Conservation (phyloP, 1,140 invertebrate genomes). For the Meteorus sp. region DNA sequence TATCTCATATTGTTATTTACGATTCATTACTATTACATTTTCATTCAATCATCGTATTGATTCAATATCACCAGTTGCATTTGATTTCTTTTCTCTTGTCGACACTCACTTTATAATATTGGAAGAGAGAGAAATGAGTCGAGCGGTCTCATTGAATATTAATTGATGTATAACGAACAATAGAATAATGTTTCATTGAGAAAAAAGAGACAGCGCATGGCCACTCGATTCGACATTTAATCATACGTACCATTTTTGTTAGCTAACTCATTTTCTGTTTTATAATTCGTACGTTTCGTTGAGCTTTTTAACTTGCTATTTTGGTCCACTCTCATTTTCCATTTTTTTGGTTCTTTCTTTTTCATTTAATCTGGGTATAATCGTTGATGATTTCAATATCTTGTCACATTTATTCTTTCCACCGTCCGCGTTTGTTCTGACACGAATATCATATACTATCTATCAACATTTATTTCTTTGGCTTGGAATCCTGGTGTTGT, state of each 20-base stretch:
- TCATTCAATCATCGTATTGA: slow-evolving; percentile 35
- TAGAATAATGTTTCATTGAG: not conserved
- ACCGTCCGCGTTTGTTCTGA: slow-evolving; percentile 12
- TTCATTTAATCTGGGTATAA: slow-evolving; percentile 36
- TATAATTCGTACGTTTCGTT: slow-evolving; percentile 17
- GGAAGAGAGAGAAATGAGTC: not conserved
- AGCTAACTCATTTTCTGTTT: slow-evolving; percentile 23
- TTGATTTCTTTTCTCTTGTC: slow-evolving; percentile 8
- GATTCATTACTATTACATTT: slow-evolving; percentile 36
- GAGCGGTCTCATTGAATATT: not conserved
- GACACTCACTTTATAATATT: not conserved
- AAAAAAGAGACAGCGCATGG: not conserved
- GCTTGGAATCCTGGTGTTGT: slow-evolving; percentile 57
- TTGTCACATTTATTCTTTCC: slow-evolving; percentile 30
- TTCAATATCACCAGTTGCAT: slow-evolving; percentile 1
- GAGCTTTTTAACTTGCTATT: slow-evolving; percentile 35
- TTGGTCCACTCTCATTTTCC: slow-evolving; percentile 37
- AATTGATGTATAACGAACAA: not conserved
- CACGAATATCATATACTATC: slow-evolving; percentile 33
- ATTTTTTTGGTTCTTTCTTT: slow-evolving; percentile 38
- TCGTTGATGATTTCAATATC: slow-evolving; percentile 23
- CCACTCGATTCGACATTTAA: not conserved
- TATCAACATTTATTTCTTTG: slow-evolving; percentile 46
- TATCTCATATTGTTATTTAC: slow-evolving; percentile 45
- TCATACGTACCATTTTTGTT: not conserved